phyloP scores from a whole-genome alignment of 2,888 invertebrate species.

The Machimus atricapillus region DNA sequence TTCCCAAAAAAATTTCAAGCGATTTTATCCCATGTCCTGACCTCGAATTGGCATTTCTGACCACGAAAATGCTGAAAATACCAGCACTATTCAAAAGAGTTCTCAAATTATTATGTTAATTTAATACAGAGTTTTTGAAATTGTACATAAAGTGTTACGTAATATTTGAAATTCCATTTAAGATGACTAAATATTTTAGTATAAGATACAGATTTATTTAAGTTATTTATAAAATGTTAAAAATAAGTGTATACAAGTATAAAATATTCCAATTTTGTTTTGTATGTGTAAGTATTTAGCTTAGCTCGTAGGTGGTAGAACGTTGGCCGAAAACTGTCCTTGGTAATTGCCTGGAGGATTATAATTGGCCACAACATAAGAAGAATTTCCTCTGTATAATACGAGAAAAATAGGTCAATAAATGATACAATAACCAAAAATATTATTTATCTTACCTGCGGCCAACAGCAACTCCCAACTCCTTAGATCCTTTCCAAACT shows the following conservation, averaged over 20 bases:
- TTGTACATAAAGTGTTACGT: too few relatives aligned
- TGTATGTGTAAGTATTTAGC: background rate
- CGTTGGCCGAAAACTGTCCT: slow-evolving; percentile 38
- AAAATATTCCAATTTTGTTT: background rate
- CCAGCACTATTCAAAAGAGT: too few relatives aligned
- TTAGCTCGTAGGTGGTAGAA: background rate
- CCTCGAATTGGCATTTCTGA: too few relatives aligned
- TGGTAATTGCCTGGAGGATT: slow-evolving; percentile 48
- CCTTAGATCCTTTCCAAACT: slow-evolving; percentile 78
- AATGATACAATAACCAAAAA: slow-evolving; percentile 63
- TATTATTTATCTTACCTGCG: slow-evolving; percentile 58
- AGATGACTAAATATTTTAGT: background rate
- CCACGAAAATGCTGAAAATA: too few relatives aligned
- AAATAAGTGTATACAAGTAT: background rate
- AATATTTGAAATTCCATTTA: too few relatives aligned
- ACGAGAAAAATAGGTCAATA: background rate
- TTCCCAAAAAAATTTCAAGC: too few relatives aligned
- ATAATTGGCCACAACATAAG: slow-evolving; percentile 49
- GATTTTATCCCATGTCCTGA: too few relatives aligned
- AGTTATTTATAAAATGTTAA: background rate
- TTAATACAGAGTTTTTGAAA: too few relatives aligned
- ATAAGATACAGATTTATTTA: background rate
- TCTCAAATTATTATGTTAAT: too few relatives aligned
- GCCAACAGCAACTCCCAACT: slow-evolving; percentile 78
- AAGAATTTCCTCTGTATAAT: background rate